Evolutionary conservation across 2,888 invertebrate genomes (phyloP), one percentile per base, ranked within the genome.

Genomic region (Palloptera scutellata): DNA sequence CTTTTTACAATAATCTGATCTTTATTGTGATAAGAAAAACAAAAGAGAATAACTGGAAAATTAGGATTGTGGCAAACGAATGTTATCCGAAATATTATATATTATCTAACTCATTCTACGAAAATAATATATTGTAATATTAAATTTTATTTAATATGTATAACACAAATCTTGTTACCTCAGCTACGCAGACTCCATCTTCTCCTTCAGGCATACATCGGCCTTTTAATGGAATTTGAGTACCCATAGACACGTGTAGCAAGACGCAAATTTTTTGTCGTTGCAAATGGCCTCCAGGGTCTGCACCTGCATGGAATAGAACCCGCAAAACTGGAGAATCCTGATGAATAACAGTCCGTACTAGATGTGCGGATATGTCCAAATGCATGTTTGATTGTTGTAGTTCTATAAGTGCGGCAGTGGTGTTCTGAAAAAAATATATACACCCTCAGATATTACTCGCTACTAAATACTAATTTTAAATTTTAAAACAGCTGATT

Each of bases 161-260:
- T n/a, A n/a, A n/a, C n/a, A n/a, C n/a, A n/a, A n/a, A n/a, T 30
- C 2, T 30, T 6, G 48, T 64, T 72, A 86, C 86, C 82, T 94
- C 93, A 0, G 95, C 95, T 64, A 97, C 88, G 81, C 97, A 97
- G 1, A 96, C 96, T 0, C 96, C 95, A 81, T 96, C 95, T 80
- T 95, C 93, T 12, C 94, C 94, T 82, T 94, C 95, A 1, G 97
- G 96, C 78, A 94, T 94, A 85, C 97, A 97, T n/a, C 95, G 93
- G 0, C 96, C 92, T 63, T 94, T 92, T 71, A 96, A 86, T 4
- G 91, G 88, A 62, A 88, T 86, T 73, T 88, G 86, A 64, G 87
- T 82, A 67, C 88, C 87, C 76, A 89, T 87, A 72, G 87, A 88
- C 1, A 93, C 94, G 80, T 94, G 94, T 71, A 94, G 85, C 13